phyloP scores from a whole-genome alignment of 2,888 invertebrate species.

The Lymantria monacha region DNA sequence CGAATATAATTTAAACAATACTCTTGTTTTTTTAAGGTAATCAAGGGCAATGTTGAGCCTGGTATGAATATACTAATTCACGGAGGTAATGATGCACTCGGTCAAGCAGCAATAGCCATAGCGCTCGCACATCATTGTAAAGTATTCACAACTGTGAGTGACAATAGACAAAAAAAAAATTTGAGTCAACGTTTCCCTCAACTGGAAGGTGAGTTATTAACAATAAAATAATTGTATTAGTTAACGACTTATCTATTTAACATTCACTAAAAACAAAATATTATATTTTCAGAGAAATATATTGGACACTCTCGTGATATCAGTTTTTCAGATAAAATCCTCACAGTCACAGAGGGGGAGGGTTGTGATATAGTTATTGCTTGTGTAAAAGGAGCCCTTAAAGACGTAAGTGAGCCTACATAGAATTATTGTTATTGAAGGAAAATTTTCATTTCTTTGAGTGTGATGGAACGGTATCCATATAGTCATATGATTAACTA shows the following conservation, averaged over 20 bases:
- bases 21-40: background rate
- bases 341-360: conserved; percentile 38
- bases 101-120: conserved; percentile 56
- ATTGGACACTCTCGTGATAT: conserved; percentile 54
- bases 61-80: conserved; percentile 42
- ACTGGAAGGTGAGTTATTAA: conserved; percentile 41
- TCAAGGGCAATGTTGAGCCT: background rate
- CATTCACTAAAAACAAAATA: no score
- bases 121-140: conserved; percentile 45
- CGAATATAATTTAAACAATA: no score
- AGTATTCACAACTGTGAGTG: conserved; percentile 58
- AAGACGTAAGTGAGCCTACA: conserved; percentile 46
- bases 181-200: conserved; percentile 50
- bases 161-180: conserved; percentile 49
- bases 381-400: conserved; percentile 41
- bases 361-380: conserved; percentile 50
- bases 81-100: conserved; percentile 58
- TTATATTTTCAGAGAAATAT: conserved; percentile 42
- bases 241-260: background rate
- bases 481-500: no score
- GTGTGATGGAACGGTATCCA: no score
- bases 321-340: conserved; percentile 47
- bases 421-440: no score
- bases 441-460: no score
- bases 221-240: background rate